A percentile compares a stretch with the other conserved stretches of the same genome.
These are phyloP conservation scores for Platichthys stellatus DNA, from an alignment of 2,113 vertebrate genomes.

Conservation along the genomic window DNA sequence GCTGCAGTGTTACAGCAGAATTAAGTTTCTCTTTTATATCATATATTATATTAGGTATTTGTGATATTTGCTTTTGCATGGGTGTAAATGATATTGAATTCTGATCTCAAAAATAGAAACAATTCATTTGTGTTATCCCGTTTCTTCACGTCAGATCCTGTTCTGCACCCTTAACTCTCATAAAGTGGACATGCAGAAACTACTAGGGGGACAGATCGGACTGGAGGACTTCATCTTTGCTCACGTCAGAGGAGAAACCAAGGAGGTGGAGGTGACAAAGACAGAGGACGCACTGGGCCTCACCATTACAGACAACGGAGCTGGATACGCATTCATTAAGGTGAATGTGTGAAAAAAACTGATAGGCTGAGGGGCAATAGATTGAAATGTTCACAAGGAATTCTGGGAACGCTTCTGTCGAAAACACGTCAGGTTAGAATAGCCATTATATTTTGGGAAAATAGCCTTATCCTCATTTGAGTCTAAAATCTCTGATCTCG, in stretches of 20 bases:
- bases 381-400: no score
- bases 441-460: no score
- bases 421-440: no score
- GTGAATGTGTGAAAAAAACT: constrained; percentile 62
- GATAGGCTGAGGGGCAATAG: no score
- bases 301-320: constrained; percentile 97
- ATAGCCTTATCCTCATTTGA: no score
- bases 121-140: not conserved
- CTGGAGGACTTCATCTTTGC: constrained; percentile 98
- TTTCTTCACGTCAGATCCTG: constrained; percentile 85
- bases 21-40: no score
- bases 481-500: no score
- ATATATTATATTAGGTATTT: not conserved
- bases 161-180: constrained; percentile 98
- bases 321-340: constrained; percentile 97
- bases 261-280: constrained; percentile 97
- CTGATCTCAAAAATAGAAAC: not conserved
- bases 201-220: constrained; percentile 96
- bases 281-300: constrained; percentile 95
- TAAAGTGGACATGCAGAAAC: constrained; percentile 98
- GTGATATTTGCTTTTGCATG: not conserved
- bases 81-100: not conserved
- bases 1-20: not conserved
- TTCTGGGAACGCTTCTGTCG: no score
- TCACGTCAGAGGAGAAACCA: constrained; percentile 92